Percentiles rank a stretch among this genome's conserved stretches.
Evolutionary conservation across 2,113 vertebrate species (phyloP).

Genomic region (Sciurus niger): DNA sequence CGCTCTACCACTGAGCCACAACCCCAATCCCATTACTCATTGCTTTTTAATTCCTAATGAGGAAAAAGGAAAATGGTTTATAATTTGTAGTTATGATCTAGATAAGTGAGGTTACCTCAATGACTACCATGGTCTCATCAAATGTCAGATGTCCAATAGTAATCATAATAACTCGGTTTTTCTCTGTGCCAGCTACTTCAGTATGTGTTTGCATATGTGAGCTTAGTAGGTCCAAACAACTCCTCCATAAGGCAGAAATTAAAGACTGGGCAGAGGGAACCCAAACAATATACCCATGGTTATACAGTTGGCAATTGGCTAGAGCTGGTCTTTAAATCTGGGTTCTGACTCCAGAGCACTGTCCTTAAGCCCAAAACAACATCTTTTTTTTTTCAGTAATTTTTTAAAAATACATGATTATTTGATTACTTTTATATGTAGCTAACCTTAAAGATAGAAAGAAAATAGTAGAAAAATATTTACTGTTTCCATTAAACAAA

Average conservation of each 20-base stretch:
- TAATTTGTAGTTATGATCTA: neutral
- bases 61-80: neutral
- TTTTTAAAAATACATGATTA: neutral
- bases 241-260: neutral
- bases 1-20: too few species aligned
- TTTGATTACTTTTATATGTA: conserved; percentile 1
- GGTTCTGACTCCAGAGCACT: neutral
- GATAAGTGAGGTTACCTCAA: neutral
- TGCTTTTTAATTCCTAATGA: conserved; percentile 46
- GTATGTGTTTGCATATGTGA: neutral
- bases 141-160: neutral
- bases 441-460: conserved; percentile 8
- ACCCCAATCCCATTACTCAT: neutral
- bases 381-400: conserved; percentile 23
- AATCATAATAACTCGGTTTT: neutral
- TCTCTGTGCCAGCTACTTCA: neutral
- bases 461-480: neutral
- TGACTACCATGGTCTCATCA: conserved; percentile 14
- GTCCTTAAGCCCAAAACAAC: neutral
- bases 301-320: neutral
- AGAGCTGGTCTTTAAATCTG: neutral
- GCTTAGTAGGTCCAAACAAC: neutral
- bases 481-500: conserved; percentile 18
- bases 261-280: neutral
- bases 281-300: neutral